Conservation (phyloP, 2,888 invertebrate species). For the Melipona bicolor region DNA sequence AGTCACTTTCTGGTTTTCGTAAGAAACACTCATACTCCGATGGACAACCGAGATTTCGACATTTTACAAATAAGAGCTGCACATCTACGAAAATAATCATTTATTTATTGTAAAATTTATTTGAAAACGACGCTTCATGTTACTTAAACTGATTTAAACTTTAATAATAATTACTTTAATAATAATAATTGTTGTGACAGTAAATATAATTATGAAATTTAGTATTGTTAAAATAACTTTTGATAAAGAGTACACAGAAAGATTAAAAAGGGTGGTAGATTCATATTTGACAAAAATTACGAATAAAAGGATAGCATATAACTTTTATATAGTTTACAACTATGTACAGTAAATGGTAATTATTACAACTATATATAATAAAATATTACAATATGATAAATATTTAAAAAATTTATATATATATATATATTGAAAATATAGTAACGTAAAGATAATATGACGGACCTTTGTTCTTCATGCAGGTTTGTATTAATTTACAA, state of each 20-base stretch:
- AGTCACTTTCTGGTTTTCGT: conserved; percentile 69
- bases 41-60: conserved; percentile 73
- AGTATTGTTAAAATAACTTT: too few relatives aligned
- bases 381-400: background rate
- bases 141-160: too few relatives aligned
- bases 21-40: conserved; percentile 79
- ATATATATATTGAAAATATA: too few relatives aligned
- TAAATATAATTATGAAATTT: too few relatives aligned
- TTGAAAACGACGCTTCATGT: too few relatives aligned
- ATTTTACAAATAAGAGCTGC: conserved; percentile 69
- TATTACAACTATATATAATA: background rate
- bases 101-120: too few relatives aligned
- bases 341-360: background rate
- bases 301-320: background rate
- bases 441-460: too few relatives aligned
- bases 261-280: background rate
- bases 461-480: conserved; percentile 71
- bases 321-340: background rate
- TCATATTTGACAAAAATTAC: background rate
- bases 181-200: too few relatives aligned
- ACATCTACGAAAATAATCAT: conserved; percentile 67
- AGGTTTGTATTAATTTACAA: conserved; percentile 77
- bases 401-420: background rate
- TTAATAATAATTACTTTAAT: too few relatives aligned
- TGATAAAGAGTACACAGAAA: too few relatives aligned